Evolutionary conservation across 2,888 invertebrate species (phyloP), one percentile per base, ranked within the genome.

Genomic region (Stenoptilia bipunctidactyla): DNA sequence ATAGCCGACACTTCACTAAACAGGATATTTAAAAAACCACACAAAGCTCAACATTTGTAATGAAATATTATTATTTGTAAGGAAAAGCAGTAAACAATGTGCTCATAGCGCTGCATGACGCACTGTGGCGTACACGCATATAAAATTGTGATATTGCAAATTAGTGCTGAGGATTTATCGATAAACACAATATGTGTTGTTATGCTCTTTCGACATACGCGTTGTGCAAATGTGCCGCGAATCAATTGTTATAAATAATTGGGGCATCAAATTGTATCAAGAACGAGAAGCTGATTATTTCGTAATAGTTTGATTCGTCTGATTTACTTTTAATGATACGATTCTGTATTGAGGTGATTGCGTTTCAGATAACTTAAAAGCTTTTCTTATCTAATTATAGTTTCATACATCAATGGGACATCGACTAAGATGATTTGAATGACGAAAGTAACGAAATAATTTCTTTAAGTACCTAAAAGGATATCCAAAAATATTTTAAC

Each of bases 381-480:
- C 56, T 56, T 55, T 14, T 6, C 45, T 47, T 46, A 60, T 61
- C 62, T 61, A 59, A 57, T 30, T n/a, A 10, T 8, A 46, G 45
- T 51, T 49, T 46, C 52, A 58, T 53, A 52, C 58, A 58, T 45
- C 58, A 59, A 50, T 50, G 55, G 55, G 55, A 53, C 50, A 59
- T 53, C 59, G 56, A 63, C 61, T 61, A 62, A 56, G 52, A 49
- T 49, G 49, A 52, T 52, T 49, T 49, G 43, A n/a, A n/a, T n/a
- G n/a, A n/a, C n/a, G n/a, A n/a, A n/a, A n/a, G n/a, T n/a, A n/a
- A n/a, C n/a, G n/a, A n/a, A n/a, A n/a, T n/a, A n/a, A n/a, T n/a
- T n/a, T n/a, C n/a, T n/a, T n/a, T n/a, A n/a, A n/a, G n/a, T n/a
- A n/a, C n/a, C n/a, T n/a, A n/a, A n/a, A n/a, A n/a, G n/a, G n/a